These are phyloP conservation scores for Andrena bicolor DNA, from an alignment of 2,888 invertebrate genomes.

Conservation along the genomic window DNA sequence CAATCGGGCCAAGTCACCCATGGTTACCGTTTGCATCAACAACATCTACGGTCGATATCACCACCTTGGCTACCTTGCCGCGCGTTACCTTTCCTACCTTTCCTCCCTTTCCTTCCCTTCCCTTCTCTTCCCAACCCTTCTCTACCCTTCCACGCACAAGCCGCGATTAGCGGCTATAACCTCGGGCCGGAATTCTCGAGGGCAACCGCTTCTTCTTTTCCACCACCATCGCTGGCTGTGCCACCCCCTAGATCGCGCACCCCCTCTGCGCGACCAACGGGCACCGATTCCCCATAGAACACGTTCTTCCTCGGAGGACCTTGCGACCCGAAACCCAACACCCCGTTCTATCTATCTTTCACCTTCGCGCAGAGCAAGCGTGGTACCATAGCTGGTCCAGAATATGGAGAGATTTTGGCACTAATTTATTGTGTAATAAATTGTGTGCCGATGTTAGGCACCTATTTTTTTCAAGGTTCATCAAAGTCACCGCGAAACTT, in stretches of 20 bases:
- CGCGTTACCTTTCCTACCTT: constrained; percentile 55
- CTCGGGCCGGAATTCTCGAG: constrained; percentile 63
- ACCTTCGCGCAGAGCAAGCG: too few relatives aligned
- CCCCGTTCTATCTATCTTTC: too few relatives aligned
- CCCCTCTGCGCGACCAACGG: not conserved
- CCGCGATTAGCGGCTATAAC: constrained; percentile 68
- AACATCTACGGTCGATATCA: constrained; percentile 82
- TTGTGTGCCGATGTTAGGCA: constrained; percentile 16
- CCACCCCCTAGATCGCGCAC: not conserved
- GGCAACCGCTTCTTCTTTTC: constrained; percentile 64
- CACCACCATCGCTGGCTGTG: constrained; percentile 15
- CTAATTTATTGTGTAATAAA: constrained; percentile 38
- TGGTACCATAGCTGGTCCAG: not conserved
- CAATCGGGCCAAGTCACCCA: constrained; percentile 79
- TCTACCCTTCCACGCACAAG: constrained; percentile 43
- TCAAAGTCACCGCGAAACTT: constrained; percentile 32
- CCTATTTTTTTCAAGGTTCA: constrained; percentile 21
- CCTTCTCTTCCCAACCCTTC: constrained; percentile 15
- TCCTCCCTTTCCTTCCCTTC: constrained; percentile 40
- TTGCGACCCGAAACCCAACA: too few relatives aligned
- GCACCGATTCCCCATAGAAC: not conserved
- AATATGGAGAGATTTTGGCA: too few relatives aligned
- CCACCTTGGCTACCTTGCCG: constrained; percentile 72
- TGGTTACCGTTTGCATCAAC: constrained; percentile 84
- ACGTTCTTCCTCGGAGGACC: too few relatives aligned